Conservation (phyloP, 1,140 invertebrate genomes). For the Drosophila nasuta region DNA sequence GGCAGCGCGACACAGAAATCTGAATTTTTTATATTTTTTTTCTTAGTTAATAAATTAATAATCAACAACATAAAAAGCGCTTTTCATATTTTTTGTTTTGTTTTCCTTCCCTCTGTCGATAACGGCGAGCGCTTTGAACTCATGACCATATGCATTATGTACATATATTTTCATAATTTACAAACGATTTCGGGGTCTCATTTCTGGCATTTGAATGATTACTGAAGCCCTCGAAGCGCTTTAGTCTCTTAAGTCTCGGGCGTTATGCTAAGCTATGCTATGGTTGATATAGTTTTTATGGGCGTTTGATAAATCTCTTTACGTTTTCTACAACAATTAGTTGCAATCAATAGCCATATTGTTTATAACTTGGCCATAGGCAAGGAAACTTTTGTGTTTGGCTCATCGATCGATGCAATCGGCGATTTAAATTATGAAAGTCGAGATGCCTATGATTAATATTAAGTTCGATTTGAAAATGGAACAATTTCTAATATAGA, state of each 20-base stretch:
- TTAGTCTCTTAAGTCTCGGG: constrained; percentile 6
- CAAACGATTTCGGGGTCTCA: constrained; percentile 71
- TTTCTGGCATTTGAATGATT: constrained; percentile 75
- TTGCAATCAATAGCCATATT: constrained; percentile 78
- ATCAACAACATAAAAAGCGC: constrained; percentile 72
- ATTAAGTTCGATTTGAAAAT: constrained; percentile 11
- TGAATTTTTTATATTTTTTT: constrained; percentile 47
- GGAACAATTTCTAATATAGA: constrained; percentile 7
- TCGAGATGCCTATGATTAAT: constrained; percentile 25
- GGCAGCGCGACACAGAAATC: constrained; percentile 56
- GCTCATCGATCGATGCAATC: constrained; percentile 29
- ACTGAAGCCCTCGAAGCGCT: constrained; percentile 53
- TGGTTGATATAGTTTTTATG: constrained; percentile 78
- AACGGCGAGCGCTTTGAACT: constrained; percentile 78
- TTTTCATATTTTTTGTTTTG: constrained; percentile 70
- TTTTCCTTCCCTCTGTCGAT: constrained; percentile 16
- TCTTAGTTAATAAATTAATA: constrained; percentile 76
- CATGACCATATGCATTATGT: constrained; percentile 72
- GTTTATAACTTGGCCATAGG: constrained; percentile 52
- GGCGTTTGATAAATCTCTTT: constrained; percentile 80
- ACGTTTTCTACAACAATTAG: constrained; percentile 76
- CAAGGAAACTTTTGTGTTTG: constrained; percentile 17
- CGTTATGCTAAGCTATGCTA: constrained; percentile 40
- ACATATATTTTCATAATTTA: constrained; percentile 82
- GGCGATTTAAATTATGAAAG: constrained; percentile 26